These are phyloP conservation scores for Heliothis subflexa DNA, from an alignment of 1,140 invertebrate species.

Conservation along the genomic window DNA sequence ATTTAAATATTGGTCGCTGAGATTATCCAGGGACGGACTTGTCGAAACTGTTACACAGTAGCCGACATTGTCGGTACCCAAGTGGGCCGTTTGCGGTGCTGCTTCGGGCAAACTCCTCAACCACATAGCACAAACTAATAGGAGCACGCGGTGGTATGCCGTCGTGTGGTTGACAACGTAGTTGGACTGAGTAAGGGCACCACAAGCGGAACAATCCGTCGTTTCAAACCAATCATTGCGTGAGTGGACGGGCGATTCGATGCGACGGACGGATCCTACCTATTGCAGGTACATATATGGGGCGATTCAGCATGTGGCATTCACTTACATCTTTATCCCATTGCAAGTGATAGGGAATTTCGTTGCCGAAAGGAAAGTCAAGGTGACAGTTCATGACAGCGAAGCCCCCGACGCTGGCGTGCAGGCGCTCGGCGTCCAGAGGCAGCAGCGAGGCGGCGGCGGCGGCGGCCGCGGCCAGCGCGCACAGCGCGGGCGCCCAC, in stretches of 20 bases:
- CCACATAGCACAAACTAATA: no score
- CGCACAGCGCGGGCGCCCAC: constrained; percentile 30
- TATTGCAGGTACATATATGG: neutral
- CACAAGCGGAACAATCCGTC: no score
- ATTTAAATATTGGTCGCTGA: no score
- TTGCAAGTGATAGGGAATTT: constrained; percentile 95
- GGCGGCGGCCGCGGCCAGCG: constrained; percentile 45
- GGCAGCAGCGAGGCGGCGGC: constrained; percentile 60
- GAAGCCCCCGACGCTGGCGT: constrained; percentile 93
- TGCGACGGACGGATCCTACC: neutral
- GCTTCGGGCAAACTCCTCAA: no score
- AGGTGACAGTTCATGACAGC: constrained; percentile 96
- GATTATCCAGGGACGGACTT: no score
- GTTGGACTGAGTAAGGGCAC: no score
- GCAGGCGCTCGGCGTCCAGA: constrained; percentile 87
- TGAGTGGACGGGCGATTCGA: neutral
- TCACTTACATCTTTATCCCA: constrained; percentile 96
- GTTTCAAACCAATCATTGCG: neutral
- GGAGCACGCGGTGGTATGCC: no score
- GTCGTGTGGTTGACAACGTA: no score
- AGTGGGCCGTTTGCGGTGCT: no score
- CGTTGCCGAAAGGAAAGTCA: constrained; percentile 94
- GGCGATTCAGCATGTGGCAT: neutral
- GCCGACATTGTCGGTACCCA: no score
- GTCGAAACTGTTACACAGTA: no score